These are phyloP conservation scores for Ephestia elutella DNA, from an alignment of 1,140 invertebrate genomes.

Conservation along the genomic window DNA sequence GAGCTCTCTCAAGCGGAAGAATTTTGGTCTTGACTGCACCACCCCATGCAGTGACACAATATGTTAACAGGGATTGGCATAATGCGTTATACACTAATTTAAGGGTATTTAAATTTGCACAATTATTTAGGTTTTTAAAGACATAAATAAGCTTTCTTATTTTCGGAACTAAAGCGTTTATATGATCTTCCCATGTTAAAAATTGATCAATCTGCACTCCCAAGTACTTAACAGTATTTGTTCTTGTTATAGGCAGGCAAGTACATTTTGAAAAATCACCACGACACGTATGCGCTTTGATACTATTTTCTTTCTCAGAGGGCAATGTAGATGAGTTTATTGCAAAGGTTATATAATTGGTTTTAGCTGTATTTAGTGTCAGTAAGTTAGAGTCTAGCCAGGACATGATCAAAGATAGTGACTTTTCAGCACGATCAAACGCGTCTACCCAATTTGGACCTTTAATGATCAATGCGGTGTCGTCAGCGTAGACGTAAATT, in stretches of 20 bases:
- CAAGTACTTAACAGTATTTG: slow-evolving; percentile 5
- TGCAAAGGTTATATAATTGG: too few species aligned
- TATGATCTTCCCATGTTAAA: background rate
- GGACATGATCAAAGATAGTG: background rate
- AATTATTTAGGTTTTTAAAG: too few species aligned
- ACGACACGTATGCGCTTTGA: background rate
- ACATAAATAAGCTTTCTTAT: slow-evolving; percentile 9
- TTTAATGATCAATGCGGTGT: background rate
- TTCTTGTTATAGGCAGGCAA: background rate
- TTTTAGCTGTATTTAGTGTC: too few species aligned
- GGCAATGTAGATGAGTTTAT: too few species aligned
- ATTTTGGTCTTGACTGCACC: too few species aligned
- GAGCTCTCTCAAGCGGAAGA: too few species aligned
- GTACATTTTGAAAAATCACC: background rate
- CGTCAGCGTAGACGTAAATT: background rate
- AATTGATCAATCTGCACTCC: background rate
- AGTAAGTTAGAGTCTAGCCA: too few species aligned
- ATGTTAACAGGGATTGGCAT: background rate
- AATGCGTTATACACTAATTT: slow-evolving; percentile 1
- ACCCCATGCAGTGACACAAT: too few species aligned
- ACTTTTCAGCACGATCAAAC: background rate
- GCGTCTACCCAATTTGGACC: background rate
- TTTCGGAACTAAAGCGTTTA: background rate
- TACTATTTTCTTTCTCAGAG: background rate
- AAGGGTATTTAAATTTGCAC: background rate